Percentiles rank a stretch among this genome's conserved stretches.
Conservation (phyloP, 2,113 vertebrate genomes). For the Crotalus helleri region DNA sequence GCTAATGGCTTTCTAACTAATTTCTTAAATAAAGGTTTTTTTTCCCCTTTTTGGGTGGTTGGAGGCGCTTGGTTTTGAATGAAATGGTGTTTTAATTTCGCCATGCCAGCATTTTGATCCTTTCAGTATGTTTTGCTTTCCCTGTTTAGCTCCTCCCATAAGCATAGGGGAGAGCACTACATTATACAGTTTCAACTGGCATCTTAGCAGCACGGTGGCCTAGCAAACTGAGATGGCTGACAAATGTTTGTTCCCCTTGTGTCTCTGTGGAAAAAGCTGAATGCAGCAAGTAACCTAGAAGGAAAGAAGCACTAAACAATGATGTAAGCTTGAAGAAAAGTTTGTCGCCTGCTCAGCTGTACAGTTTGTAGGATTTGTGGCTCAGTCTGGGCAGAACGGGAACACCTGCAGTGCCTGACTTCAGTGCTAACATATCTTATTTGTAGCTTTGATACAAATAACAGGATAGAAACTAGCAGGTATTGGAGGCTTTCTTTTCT, state of each 20-base stretch:
- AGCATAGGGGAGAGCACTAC: not conserved
- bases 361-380: not conserved
- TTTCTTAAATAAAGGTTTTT: constrained; percentile 47
- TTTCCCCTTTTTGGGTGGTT: constrained; percentile 34
- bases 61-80: constrained; percentile 40
- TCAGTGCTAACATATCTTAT: not conserved
- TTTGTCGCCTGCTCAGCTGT: not conserved
- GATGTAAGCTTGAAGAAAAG: not conserved
- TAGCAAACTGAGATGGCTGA: not conserved
- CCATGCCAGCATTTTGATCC: not conserved
- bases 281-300: not conserved
- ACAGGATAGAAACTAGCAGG: not conserved
- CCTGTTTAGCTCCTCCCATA: constrained; percentile 32
- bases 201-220: not conserved
- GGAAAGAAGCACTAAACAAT: not conserved
- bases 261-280: not conserved
- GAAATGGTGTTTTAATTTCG: not conserved
- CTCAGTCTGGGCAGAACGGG: not conserved
- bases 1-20: constrained; percentile 51
- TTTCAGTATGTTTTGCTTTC: constrained; percentile 34
- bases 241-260: not conserved
- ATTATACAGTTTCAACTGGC: not conserved
- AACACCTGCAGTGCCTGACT: too few relatives aligned
- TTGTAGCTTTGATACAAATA: not conserved
- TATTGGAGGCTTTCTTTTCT: not conserved